A percentile compares a stretch with the other conserved stretches of the same genome.
These are phyloP conservation scores for Halcyon chelicuti DNA, from an alignment of 2,797 vertebrate species.

Conservation along the genomic window DNA sequence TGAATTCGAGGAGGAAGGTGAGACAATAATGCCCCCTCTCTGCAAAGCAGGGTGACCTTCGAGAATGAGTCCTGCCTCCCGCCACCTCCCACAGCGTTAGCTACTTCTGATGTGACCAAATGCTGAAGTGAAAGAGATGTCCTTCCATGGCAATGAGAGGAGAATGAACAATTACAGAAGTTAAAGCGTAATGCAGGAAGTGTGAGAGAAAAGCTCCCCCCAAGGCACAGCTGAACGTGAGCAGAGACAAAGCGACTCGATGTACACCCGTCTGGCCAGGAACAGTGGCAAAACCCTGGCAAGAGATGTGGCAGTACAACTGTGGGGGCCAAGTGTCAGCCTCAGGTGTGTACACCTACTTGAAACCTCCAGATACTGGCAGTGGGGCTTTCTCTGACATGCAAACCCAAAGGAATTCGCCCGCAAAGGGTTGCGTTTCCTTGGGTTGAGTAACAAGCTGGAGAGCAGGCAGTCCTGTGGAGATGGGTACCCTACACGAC, in stretches of 20 bases:
- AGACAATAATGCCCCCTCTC: conserved; percentile 45
- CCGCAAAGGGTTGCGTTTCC: not conserved
- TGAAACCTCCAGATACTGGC: not conserved
- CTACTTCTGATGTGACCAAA: not conserved
- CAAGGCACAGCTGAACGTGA: not conserved
- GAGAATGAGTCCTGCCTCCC: not conserved
- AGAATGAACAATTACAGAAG: not conserved
- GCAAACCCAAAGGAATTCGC: not conserved
- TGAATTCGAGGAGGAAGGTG: conserved; percentile 27
- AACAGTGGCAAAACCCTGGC: rapidly evolving
- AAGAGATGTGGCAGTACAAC: not conserved
- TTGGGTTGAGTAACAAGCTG: not conserved
- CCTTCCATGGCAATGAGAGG: not conserved
- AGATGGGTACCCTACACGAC: not conserved
- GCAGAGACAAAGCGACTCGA: not conserved
- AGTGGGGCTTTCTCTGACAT: not conserved
- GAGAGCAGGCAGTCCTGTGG: not conserved
- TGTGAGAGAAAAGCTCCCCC: not conserved
- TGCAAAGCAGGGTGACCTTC: not conserved
- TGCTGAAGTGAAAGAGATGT: not conserved
- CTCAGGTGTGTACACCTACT: not conserved
- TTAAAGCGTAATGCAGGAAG: not conserved
- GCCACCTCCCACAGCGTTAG: not conserved
- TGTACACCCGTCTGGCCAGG: rapidly evolving
- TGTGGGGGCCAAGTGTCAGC: not conserved